Evolutionary conservation across 2,888 invertebrate genomes (phyloP).

Genomic region (Dasypolia templi): DNA sequence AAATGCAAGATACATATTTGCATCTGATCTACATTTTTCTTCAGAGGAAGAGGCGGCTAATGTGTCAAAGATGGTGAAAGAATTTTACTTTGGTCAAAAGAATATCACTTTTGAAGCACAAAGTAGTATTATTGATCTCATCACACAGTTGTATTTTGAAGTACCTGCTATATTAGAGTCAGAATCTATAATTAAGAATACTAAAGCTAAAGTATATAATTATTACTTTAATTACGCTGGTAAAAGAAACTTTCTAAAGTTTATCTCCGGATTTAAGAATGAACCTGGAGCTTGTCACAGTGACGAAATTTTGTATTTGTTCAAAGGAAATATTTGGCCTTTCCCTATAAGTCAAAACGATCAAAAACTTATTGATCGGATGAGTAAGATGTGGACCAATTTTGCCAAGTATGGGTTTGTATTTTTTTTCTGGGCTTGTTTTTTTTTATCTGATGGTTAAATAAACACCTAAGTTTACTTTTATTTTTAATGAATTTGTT

Average conservation of each 20-base stretch:
- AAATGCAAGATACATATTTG: constrained; percentile 80
- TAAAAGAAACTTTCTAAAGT: constrained; percentile 80
- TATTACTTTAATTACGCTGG: constrained; percentile 84
- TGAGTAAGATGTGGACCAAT: constrained; percentile 85
- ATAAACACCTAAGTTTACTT: too few relatives aligned
- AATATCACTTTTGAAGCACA: constrained; percentile 80
- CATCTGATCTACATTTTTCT: constrained; percentile 82
- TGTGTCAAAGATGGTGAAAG: constrained; percentile 74
- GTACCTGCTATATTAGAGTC: constrained; percentile 81
- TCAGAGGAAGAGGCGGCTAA: constrained; percentile 75
- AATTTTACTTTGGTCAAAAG: constrained; percentile 86
- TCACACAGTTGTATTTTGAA: constrained; percentile 85
- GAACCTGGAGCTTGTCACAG: constrained; percentile 81
- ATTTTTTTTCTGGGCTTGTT: background rate
- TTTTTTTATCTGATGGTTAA: background rate
- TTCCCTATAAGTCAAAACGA: constrained; percentile 76
- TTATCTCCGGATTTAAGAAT: constrained; percentile 70
- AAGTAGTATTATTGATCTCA: constrained; percentile 79
- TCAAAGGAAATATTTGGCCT: constrained; percentile 77
- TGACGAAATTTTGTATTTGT: constrained; percentile 86
- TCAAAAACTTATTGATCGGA: constrained; percentile 75
- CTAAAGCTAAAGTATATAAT: constrained; percentile 77
- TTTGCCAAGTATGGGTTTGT: constrained; percentile 86
- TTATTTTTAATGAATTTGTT: background rate
- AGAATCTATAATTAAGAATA: constrained; percentile 68